These are phyloP conservation scores for Eurystomus gularis DNA, from an alignment of 2,113 vertebrate species.

Conservation along the genomic window DNA sequence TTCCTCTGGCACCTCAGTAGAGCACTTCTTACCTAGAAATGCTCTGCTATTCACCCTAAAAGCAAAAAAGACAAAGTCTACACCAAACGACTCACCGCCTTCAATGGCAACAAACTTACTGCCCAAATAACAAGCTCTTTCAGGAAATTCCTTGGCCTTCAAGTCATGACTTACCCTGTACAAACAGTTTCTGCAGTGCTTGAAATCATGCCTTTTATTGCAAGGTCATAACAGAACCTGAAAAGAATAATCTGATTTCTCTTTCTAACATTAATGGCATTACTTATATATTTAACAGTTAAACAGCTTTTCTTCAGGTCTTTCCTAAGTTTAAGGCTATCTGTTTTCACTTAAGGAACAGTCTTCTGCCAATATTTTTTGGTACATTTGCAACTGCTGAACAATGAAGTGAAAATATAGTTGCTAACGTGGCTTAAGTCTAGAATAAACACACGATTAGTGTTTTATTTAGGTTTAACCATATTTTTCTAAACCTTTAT, in stretches of 20 bases:
- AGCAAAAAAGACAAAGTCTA: background rate
- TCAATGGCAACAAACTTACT: background rate
- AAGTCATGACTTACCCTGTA: background rate
- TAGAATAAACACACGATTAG: conserved; percentile 58
- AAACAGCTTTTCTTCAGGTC: conserved; percentile 51
- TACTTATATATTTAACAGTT: conserved; percentile 34
- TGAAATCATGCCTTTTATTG: conserved; percentile 7
- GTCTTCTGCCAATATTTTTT: conserved; percentile 59
- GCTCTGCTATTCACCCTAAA: background rate
- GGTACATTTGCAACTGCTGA: conserved; percentile 67
- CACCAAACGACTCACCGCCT: background rate
- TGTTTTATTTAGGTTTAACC: conserved; percentile 58
- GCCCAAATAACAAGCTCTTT: background rate
- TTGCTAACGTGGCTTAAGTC: background rate
- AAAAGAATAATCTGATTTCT: conserved; percentile 11
- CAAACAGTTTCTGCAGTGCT: background rate
- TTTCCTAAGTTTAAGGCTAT: conserved; percentile 46
- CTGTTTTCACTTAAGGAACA: conserved; percentile 71
- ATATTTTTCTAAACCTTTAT: conserved; percentile 58
- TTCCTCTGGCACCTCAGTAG: background rate
- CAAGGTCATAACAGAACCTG: background rate
- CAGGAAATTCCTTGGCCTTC: background rate
- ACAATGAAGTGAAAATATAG: conserved; percentile 66
- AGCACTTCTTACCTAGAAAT: background rate
- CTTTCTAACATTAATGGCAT: conserved; percentile 16